Conservation (phyloP, 2,113 vertebrate species). For the Marmota monax region DNA sequence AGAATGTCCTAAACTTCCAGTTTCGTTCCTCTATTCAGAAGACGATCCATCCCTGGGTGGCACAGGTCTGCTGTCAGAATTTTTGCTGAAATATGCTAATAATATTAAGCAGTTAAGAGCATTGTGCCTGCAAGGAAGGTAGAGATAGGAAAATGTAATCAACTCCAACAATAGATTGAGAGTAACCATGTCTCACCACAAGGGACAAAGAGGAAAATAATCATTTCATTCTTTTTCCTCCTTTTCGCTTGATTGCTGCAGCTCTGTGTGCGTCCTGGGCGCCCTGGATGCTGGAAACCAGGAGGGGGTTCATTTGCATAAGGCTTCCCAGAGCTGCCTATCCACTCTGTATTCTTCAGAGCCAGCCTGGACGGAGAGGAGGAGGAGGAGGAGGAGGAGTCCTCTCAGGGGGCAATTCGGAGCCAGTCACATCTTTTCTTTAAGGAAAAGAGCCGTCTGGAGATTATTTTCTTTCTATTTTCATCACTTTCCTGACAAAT, state of each 20-base stretch:
- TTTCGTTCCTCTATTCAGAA: neutral
- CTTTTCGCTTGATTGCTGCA: neutral
- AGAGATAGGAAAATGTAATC: conserved; percentile 15
- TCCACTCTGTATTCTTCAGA: neutral
- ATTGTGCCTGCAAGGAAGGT: conserved; percentile 26
- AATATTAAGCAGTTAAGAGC: conserved; percentile 2
- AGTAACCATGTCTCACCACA: neutral
- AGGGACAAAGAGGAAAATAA: neutral
- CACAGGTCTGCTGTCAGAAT: neutral
- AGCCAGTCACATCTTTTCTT: neutral
- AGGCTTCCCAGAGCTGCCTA: neutral
- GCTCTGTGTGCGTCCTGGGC: neutral
- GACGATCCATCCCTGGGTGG: neutral
- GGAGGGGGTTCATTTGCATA: neutral
- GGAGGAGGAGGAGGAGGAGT: neutral
- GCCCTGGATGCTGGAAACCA: neutral
- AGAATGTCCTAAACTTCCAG: neutral
- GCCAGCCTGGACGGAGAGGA: too few species aligned
- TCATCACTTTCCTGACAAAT: conserved; percentile 20
- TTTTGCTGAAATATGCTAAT: conserved; percentile 45
- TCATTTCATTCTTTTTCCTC: neutral
- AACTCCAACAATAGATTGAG: neutral
- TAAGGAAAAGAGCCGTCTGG: neutral
- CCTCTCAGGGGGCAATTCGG: neutral
- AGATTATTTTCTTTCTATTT: neutral